These are phyloP conservation scores for Drosophila trapezifrons DNA, from an alignment of 1,140 invertebrate species.

Conservation along the genomic window DNA sequence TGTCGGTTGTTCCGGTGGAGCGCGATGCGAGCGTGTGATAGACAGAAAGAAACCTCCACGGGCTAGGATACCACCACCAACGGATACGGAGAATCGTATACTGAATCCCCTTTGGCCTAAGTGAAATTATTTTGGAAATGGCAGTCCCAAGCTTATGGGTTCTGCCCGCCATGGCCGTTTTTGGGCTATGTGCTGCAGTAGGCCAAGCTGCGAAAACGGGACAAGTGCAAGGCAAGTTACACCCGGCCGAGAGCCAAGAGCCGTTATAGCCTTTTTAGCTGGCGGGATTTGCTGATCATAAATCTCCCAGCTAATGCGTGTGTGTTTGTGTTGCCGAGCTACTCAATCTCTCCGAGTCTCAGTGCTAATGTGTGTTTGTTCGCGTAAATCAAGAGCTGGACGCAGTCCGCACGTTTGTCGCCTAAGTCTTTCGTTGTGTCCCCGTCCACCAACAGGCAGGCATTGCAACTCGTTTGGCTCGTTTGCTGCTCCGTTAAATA, in stretches of 20 bases:
- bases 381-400: conserved; percentile 46
- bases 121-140: conserved; percentile 1
- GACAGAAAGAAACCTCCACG: conserved; percentile 8
- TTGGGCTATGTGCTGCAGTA: conserved; percentile 7
- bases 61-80: not conserved
- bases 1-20: conserved; percentile 61
- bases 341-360: conserved; percentile 15
- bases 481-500: conserved; percentile 78
- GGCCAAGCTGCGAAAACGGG: conserved; percentile 46
- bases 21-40: conserved; percentile 51
- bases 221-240: conserved; percentile 72
- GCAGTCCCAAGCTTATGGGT: conserved; percentile 5
- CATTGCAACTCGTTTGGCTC: conserved; percentile 42
- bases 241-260: conserved; percentile 6
- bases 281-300: conserved; percentile 39
- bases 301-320: conserved; percentile 14
- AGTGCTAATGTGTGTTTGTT: conserved; percentile 43
- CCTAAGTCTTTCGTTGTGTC: conserved; percentile 56
- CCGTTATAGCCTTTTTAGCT: conserved; percentile 57
- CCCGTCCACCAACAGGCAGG: not conserved
- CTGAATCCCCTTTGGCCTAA: conserved; percentile 5
- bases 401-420: conserved; percentile 59
- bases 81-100: conserved; percentile 12
- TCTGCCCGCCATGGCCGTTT: not conserved
- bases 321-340: not conserved